Conservation (phyloP, 2,888 invertebrate genomes). For the Muschampia staudingeri region DNA sequence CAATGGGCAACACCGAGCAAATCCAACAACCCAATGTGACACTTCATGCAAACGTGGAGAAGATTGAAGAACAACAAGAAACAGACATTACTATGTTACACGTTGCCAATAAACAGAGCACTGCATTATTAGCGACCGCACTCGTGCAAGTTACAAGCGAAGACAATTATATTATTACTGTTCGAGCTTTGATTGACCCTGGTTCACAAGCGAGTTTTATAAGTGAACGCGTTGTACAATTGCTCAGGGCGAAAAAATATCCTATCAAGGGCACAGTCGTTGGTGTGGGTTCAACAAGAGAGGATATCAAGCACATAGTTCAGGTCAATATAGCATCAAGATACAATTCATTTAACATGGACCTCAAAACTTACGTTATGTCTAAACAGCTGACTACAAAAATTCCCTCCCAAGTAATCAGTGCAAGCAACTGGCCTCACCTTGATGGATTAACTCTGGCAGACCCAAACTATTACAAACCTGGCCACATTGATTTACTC, state of each 20-base stretch:
- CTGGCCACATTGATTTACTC: constrained; percentile 60
- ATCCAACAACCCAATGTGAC: constrained; percentile 27
- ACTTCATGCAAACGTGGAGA: constrained; percentile 5
- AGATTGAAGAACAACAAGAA: constrained; percentile 43
- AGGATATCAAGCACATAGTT: constrained; percentile 57
- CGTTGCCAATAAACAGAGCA: constrained; percentile 38
- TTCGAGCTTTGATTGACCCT: constrained; percentile 62
- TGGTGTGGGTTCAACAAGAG: constrained; percentile 61
- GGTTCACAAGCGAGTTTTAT: constrained; percentile 63
- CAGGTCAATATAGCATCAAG: constrained; percentile 57
- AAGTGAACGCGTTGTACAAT: constrained; percentile 58
- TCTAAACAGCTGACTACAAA: constrained; percentile 59
- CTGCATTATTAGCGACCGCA: constrained; percentile 67
- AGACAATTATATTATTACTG: constrained; percentile 46
- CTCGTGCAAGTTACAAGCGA: constrained; percentile 59
- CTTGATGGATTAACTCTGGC: constrained; percentile 33
- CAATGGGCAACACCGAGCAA: constrained; percentile 5
- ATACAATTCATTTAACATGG: constrained; percentile 38
- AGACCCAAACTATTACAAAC: constrained; percentile 50
- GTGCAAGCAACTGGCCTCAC: constrained; percentile 48
- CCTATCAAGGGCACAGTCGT: constrained; percentile 49
- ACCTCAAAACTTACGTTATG: constrained; percentile 53
- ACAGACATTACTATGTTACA: constrained; percentile 50
- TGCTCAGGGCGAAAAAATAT: constrained; percentile 48
- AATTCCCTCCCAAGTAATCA: constrained; percentile 52